Percentiles rank a stretch among this genome's conserved stretches.
Evolutionary conservation across 2,888 invertebrate genomes (phyloP).

Genomic region (Drosophila anomalata): DNA sequence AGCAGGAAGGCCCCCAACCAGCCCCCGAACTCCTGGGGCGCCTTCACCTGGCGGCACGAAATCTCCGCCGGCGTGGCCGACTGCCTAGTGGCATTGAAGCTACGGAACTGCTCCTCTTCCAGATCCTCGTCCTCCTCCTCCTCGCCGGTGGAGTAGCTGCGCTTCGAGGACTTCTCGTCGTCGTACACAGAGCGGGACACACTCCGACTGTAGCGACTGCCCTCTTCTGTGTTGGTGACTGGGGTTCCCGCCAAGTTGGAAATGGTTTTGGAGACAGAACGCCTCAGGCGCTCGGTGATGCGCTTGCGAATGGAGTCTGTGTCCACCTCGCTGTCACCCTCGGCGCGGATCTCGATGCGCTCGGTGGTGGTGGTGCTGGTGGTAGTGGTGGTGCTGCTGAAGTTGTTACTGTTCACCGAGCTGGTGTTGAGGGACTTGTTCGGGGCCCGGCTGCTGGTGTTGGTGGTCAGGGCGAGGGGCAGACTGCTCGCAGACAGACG

Average conservation of each 20-base stretch:
- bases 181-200: slow-evolving; percentile 81
- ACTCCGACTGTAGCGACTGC: slow-evolving; percentile 77
- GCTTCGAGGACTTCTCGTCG: slow-evolving; percentile 81
- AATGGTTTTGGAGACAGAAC: slow-evolving; percentile 81
- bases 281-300: slow-evolving; percentile 80
- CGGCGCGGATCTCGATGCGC: slow-evolving; percentile 78
- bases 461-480: slow-evolving; percentile 75
- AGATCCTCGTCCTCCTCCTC: slow-evolving; percentile 58
- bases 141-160: slow-evolving; percentile 74
- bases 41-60: slow-evolving; percentile 69
- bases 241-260: slow-evolving; percentile 60
- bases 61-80: slow-evolving; percentile 47
- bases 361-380: slow-evolving; percentile 73
- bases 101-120: slow-evolving; percentile 67
- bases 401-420: slow-evolving; percentile 74
- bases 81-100: slow-evolving; percentile 64
- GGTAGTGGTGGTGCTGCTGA: slow-evolving; percentile 67
- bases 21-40: slow-evolving; percentile 81
- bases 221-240: slow-evolving; percentile 64
- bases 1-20: slow-evolving; percentile 72
- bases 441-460: slow-evolving; percentile 66
- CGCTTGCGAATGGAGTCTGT: slow-evolving; percentile 78
- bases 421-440: slow-evolving; percentile 54
- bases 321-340: slow-evolving; percentile 61
- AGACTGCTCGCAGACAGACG: slow-evolving; percentile 58